Percentiles rank a stretch among this genome's conserved stretches.
Conservation (phyloP, 2,888 invertebrate genomes). For the Torymus auratus region DNA sequence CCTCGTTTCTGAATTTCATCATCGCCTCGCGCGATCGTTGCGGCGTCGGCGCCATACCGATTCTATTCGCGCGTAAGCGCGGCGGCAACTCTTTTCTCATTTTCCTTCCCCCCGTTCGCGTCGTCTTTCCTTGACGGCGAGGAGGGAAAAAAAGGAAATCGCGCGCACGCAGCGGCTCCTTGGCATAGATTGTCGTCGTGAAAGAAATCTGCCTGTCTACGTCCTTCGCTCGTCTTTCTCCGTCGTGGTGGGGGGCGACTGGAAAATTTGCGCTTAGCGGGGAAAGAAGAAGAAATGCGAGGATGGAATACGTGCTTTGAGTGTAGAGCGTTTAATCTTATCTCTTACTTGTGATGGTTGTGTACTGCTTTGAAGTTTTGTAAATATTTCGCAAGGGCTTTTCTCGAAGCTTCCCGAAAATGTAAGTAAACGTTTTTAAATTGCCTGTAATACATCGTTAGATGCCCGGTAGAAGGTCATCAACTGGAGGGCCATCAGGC, state of each 20-base stretch:
- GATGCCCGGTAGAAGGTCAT: no score
- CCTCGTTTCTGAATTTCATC: constrained; percentile 73
- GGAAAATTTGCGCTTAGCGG: background rate
- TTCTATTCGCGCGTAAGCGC: constrained; percentile 44
- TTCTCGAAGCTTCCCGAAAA: no score
- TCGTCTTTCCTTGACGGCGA: constrained; percentile 45
- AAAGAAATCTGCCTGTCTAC: constrained; percentile 24
- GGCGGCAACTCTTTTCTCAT: constrained; percentile 43
- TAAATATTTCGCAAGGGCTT: no score
- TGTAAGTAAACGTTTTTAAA: no score
- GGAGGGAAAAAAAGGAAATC: constrained; percentile 53
- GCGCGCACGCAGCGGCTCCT: constrained; percentile 42
- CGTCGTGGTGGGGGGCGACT: background rate
- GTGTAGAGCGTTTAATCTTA: no score
- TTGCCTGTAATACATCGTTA: no score
- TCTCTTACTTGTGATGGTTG: no score
- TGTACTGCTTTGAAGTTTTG: no score
- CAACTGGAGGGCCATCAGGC: no score
- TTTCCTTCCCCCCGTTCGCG: constrained; percentile 42
- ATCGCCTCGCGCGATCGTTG: constrained; percentile 64
- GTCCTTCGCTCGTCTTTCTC: constrained; percentile 22
- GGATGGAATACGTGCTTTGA: no score
- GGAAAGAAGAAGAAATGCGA: background rate
- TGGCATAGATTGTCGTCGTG: constrained; percentile 52
- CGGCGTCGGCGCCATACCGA: constrained; percentile 25